A percentile compares a stretch with the other conserved stretches of the same genome.
Evolutionary conservation across 1,140 invertebrate species (phyloP).

Genomic region (Drepana arcuata): DNA sequence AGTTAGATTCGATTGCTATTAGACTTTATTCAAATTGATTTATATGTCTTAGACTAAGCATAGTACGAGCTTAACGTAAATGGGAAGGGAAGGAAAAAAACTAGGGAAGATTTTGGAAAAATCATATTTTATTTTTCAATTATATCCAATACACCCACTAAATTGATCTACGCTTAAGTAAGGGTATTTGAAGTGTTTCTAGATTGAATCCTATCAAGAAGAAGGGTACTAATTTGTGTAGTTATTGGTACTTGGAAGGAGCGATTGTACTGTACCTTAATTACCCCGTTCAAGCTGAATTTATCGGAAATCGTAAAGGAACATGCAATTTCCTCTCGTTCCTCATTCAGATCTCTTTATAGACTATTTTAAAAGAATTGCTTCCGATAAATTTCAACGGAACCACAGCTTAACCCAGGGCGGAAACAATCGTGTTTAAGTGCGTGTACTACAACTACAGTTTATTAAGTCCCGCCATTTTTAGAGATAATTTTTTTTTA

Average conservation of each 20-base stretch:
- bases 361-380: slow-evolving; percentile 33
- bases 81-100: too few relatives aligned
- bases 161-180: too few relatives aligned
- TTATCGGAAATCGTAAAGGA: slow-evolving; percentile 7
- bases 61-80: too few relatives aligned
- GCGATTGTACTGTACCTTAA: too few relatives aligned
- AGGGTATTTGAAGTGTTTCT: slow-evolving; percentile 4
- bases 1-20: too few relatives aligned
- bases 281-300: background rate
- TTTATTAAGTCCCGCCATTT: background rate
- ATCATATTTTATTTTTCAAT: too few relatives aligned
- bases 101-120: too few relatives aligned
- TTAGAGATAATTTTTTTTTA: background rate
- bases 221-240: background rate
- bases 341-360: slow-evolving; percentile 24
- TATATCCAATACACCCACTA: too few relatives aligned
- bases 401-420: slow-evolving; percentile 21
- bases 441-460: slow-evolving; percentile 10
- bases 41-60: too few relatives aligned
- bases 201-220: background rate
- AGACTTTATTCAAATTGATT: too few relatives aligned
- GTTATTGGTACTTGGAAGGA: too few relatives aligned
- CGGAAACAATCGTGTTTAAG: slow-evolving; percentile 13
- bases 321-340: slow-evolving; percentile 25
- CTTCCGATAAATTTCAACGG: slow-evolving; percentile 31